A percentile compares a stretch with the other conserved stretches of the same genome.
Conservation (phyloP, 2,113 vertebrate species). For the Shinisaurus crocodilurus region DNA sequence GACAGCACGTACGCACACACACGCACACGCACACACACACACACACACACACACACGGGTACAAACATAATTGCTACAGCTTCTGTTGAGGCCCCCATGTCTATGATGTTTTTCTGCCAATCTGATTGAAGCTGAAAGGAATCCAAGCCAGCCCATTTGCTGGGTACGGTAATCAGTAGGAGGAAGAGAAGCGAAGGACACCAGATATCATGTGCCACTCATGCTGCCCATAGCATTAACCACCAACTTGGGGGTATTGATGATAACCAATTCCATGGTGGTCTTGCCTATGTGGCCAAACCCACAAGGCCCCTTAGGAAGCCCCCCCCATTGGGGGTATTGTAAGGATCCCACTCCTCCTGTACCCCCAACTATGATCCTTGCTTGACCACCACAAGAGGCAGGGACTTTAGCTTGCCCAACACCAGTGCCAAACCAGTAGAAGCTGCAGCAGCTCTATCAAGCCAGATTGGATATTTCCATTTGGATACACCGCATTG, state of each 20-base stretch:
- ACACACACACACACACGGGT: not conserved
- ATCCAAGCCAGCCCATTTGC: not conserved
- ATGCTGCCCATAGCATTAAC: not conserved
- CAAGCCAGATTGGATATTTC: not conserved
- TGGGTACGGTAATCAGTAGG: not conserved
- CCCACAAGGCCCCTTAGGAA: not conserved
- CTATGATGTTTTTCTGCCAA: not conserved
- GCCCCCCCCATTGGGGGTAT: no score
- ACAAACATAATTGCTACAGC: not conserved
- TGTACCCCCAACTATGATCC: not conserved
- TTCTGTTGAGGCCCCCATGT: not conserved
- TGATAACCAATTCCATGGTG: not conserved
- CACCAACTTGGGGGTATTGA: no score
- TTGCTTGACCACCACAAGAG: not conserved
- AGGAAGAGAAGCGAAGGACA: not conserved
- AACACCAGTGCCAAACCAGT: not conserved
- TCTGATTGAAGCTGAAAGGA: not conserved
- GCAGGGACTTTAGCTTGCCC: not conserved
- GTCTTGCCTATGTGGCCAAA: not conserved
- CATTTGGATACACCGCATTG: not conserved
- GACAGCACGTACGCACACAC: not conserved
- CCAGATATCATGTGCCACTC: not conserved
- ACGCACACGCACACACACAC: not conserved
- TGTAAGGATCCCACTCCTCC: not conserved
- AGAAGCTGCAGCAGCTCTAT: not conserved